Evolutionary conservation across 2,888 invertebrate genomes (phyloP), one percentile per base, ranked within the genome.

Genomic region (Incurvaria masculella): DNA sequence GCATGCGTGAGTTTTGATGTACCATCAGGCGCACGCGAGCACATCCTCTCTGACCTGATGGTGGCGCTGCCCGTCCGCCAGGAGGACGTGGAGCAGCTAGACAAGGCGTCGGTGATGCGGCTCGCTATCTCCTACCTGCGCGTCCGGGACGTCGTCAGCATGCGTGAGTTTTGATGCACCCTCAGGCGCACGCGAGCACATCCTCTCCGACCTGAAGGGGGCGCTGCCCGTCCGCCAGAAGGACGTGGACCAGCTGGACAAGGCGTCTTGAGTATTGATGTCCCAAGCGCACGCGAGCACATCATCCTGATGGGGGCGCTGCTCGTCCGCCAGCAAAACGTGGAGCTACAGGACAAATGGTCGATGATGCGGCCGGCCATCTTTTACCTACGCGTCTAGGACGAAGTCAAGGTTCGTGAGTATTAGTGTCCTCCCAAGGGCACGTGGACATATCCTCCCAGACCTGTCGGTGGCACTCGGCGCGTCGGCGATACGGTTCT

Each of bases 41-140:
- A 97, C 76, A 93, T 97, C 59, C 98, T 97, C 70, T 81, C 83
- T 14, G 94, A 96, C 66, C 81, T 98, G 61, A 89, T 91, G 2
- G 83, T 83, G 44, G 87, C 86, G 14, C 78, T 97, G 55, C 97
- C 97, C 1, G 78, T 97, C 18, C 79, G 87, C 48, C 81, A 82
- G 53, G 88, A 87, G 56, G 88, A 91, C 53, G 85, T 91, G 49
- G 83, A 87, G 53, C 91, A 94, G 65, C 81, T 98, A 60, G 97
- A 98, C 75, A 97, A 98, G 68, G 96, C 97, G n/a, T 97, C 97
- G 14, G 83, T 98, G 49, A 95, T 98, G 91, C 84, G 97, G 50
- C 83, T 98, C 44, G 91, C 95, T 18, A 93, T 97, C 61, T 90
- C 91, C 11, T 91, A 87, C 67, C 82, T 97, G 23, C 90, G 90